Percentiles rank a stretch among this genome's conserved stretches.
phyloP scores from a whole-genome alignment of 2,888 invertebrate genomes.

The Mesorhabditis spiculigera region DNA sequence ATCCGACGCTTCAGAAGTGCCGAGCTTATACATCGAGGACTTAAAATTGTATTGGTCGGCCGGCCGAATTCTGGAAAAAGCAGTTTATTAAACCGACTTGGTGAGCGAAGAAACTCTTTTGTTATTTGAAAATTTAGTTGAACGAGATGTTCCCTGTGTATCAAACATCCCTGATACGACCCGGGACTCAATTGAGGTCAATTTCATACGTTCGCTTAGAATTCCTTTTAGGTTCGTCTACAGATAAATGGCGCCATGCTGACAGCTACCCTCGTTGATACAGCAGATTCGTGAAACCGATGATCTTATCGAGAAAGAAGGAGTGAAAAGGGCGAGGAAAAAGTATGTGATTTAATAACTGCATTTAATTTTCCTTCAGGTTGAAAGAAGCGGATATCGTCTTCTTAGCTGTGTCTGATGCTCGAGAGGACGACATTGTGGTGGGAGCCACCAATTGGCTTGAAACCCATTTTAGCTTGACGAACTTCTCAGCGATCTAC shows the following conservation, averaged over 20 bases:
- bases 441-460: background rate
- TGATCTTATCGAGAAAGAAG: constrained; percentile 76
- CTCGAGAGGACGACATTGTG: background rate
- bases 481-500: background rate
- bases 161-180: constrained; percentile 81
- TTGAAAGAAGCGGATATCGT: background rate
- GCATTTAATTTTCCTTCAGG: background rate
- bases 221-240: constrained; percentile 63
- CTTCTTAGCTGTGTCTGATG: background rate
- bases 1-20: constrained; percentile 23
- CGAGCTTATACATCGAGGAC: constrained; percentile 31
- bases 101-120: constrained; percentile 58
- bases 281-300: constrained; percentile 70
- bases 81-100: constrained; percentile 74
- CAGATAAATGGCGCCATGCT: constrained; percentile 71
- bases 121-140: constrained; percentile 61
- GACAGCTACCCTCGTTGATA: constrained; percentile 77
- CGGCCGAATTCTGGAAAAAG: constrained; percentile 85
- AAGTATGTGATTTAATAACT: constrained; percentile 5
- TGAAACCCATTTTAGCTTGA: background rate
- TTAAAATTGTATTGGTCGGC: constrained; percentile 66
- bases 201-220: background rate
- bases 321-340: no score
- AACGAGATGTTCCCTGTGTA: constrained; percentile 77
- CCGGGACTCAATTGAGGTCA: constrained; percentile 73